phyloP scores from a whole-genome alignment of 1,140 invertebrate species.

The Hermatobates lingyangjiaoensis region DNA sequence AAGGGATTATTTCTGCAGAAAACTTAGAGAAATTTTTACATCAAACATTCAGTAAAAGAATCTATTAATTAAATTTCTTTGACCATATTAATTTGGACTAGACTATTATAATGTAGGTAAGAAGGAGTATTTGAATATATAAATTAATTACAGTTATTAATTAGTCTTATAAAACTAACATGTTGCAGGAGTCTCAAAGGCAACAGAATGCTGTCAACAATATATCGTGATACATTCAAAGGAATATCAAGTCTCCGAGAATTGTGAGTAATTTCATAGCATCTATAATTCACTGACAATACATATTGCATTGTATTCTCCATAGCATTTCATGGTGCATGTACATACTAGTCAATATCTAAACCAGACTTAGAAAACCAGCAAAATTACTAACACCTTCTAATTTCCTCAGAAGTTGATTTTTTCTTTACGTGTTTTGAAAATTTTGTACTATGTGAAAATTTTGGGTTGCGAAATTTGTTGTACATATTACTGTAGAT shows the following conservation, averaged over 20 bases:
- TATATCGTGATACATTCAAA: slow-evolving; percentile 43
- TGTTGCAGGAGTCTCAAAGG: slow-evolving; percentile 41
- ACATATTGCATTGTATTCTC: not conserved
- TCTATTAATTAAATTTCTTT: not conserved
- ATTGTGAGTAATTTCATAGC: slow-evolving; percentile 12
- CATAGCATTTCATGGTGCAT: not conserved
- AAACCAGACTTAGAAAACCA: no score
- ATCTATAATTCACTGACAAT: not conserved
- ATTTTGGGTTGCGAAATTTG: no score
- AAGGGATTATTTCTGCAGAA: not conserved
- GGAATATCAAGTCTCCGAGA: slow-evolving; percentile 36
- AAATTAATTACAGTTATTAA: not conserved
- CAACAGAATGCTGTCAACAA: slow-evolving; percentile 33
- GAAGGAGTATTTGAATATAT: not conserved
- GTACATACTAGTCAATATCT: no score
- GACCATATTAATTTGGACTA: not conserved
- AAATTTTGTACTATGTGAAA: no score
- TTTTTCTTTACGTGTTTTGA: no score
- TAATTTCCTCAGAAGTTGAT: no score
- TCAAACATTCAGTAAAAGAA: not conserved
- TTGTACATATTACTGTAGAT: no score
- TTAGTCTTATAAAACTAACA: slow-evolving; percentile 4
- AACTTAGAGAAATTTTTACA: slow-evolving; percentile 1
- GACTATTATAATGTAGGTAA: slow-evolving; percentile 3
- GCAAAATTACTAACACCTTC: no score